A percentile compares a stretch with the other conserved stretches of the same genome.
phyloP scores from a whole-genome alignment of 23 tunicate species.

The Clavelina lepadiformis region DNA sequence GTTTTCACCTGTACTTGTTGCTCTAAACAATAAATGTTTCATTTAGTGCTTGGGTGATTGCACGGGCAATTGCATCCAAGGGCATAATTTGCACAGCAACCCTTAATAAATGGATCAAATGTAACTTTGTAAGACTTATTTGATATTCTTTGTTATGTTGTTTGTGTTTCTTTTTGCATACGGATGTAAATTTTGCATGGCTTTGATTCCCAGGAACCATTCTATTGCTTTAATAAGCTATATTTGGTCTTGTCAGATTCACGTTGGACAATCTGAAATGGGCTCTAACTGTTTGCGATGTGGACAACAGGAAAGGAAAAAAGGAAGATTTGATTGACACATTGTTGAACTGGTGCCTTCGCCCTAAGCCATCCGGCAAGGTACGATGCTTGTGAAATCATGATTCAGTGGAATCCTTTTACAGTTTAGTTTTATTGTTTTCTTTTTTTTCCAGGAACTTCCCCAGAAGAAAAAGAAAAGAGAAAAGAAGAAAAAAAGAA shows the following conservation, averaged over 20 bases:
- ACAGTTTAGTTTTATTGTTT: neutral
- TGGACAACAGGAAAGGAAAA: conserved; percentile 26
- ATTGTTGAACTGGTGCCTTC: conserved; percentile 65
- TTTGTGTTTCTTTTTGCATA: no score
- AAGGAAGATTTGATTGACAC: conserved; percentile 69
- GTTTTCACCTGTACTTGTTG: no score
- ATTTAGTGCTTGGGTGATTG: no score
- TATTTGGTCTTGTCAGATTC: conserved; percentile 41
- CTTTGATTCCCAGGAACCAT: no score
- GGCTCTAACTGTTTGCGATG: conserved; percentile 68
- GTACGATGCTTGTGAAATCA: neutral
- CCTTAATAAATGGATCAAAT: no score
- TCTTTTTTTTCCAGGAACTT: neutral
- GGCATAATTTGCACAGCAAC: no score
- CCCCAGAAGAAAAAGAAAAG: conserved; percentile 4
- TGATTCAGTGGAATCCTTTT: neutral
- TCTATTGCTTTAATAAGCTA: no score
- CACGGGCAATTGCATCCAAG: no score
- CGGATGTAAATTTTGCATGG: no score
- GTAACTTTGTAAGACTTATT: no score
- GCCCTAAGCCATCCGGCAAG: conserved; percentile 75
- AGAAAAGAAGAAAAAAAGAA: conserved; percentile 10
- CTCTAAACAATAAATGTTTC: no score
- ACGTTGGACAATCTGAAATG: conserved; percentile 79
- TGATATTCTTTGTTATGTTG: no score